Base-by-base conservation (phyloP, 2,888 invertebrate species). In the Cynaeus angustus region DNA sequence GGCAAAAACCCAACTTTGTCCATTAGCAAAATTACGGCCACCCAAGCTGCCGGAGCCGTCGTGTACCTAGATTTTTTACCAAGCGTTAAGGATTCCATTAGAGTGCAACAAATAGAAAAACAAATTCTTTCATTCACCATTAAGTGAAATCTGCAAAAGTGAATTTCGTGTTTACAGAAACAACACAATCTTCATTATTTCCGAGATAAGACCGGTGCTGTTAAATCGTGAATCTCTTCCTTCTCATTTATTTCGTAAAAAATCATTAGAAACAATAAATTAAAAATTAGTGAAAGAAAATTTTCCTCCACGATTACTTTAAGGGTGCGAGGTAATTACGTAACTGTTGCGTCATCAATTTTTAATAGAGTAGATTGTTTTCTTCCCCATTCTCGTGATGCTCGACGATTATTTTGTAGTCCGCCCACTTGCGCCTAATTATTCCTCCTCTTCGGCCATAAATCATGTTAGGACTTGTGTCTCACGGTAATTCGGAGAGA, bases 301-400 rank as follows among this genome's bases (percentile, higher is more conserved):
- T 43, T 62, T 38, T 12, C 28, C 13, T 21, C 43, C 53, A 14
- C 9, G 50, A 64, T 41, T 46, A 16, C 43, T 52, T 50, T 50
- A 52, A 38, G 62, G 45, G 45, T 28, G 48, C 46, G 28, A 43
- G 46, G 58, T 50, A 68, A 68, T 64, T 68, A 68, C 38, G 58
- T 46, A 68, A 68, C 46, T 58, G 56, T 55, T 56, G 64, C 64
- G 33, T 56, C 68, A 68, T 64, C 43, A 62, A 68, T 68, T 68
- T 68, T 68, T 68, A 61, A 55, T 68, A 52, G 43, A 68, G 37
- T 56, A 41, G 41, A 68, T 68, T 68, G 68, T 68, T 68, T 64
- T 64, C 62, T 68, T 53, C 55, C 26, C 37, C 59, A 30, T 45
- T 50, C 48, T 68, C 68, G 62, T 68, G 64, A 68, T 56, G 56